Evolutionary conservation across 1,140 invertebrate species (phyloP), one percentile per base, ranked within the genome.

Genomic region (Lethrus apterus): DNA sequence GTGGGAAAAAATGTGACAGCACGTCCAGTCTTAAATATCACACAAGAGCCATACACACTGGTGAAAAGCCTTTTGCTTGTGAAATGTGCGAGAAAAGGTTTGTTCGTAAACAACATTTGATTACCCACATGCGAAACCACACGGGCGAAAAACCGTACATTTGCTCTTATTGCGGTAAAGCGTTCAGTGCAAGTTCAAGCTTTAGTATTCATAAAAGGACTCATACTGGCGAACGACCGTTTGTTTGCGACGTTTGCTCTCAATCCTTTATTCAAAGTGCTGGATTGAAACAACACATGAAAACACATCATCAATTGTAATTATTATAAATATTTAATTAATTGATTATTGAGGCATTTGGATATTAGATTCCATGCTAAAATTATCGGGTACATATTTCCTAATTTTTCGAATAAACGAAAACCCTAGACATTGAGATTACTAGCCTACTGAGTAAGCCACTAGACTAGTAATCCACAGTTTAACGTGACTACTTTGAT

Each of bases 1-100:
- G 76, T 50, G 60, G 58, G 2, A 72, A 71, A 48, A 72, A 71
- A 13, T 79, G 80, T 62, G 70, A 72, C 0, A 73, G 72, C 48
- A 71, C 74, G 20, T 72, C 74, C 46, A 78, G 76, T 43, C 61
- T 81, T 20, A 72, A 72, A 38, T 69, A 74, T 11, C 80, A 82
- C 53, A 72, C 77, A 64, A 70, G 75, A 63, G n/a, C n/a, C n/a
- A 71, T 76, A 11, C 78, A 79, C 52, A 71, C 66, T 10, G 72
- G 72, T 2, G 58, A 69, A 1, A 69, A 69, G 51, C 71, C 72
- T 0, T 72, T 69, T 53, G 65, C 65, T 13, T 76, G 74, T 51
- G 65, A 63, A 3, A 58, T 72, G n/a, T 76, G 74, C 50, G 69
- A 67, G 32, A 74, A 74, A 51, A 70, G 11, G 68, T 73, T 64